These are phyloP conservation scores for Oncorhynchus masou DNA, from an alignment of 2,113 vertebrate species.

Conservation along the genomic window DNA sequence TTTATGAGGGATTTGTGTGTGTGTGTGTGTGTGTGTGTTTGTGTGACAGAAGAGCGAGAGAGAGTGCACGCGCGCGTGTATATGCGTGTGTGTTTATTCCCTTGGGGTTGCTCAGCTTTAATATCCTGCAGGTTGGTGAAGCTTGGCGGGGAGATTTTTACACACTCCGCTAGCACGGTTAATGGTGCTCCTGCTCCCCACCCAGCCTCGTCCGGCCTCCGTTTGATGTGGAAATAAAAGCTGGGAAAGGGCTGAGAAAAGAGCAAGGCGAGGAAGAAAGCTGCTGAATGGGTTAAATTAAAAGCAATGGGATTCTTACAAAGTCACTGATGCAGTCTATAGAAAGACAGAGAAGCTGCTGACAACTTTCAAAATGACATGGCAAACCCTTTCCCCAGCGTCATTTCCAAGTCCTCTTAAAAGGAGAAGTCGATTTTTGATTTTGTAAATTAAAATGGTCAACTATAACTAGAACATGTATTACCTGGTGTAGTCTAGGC, in stretches of 20 bases:
- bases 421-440: not conserved
- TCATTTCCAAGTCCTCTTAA: slow-evolving; percentile 1
- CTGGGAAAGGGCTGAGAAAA: slow-evolving; percentile 52
- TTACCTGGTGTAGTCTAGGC: not conserved
- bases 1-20: not conserved
- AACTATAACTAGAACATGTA: not conserved
- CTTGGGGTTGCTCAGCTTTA: slow-evolving; percentile 69
- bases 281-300: slow-evolving; percentile 75
- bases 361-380: not conserved
- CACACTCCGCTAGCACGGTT: slow-evolving; percentile 78
- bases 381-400: not conserved
- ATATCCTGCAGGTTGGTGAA: slow-evolving; percentile 83
- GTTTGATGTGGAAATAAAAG: slow-evolving; percentile 83
- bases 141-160: slow-evolving; percentile 78
- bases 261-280: slow-evolving; percentile 38
- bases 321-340: slow-evolving; percentile 65
- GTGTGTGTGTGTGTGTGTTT: slow-evolving; percentile 15
- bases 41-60: slow-evolving; percentile 1
- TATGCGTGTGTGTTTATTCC: slow-evolving; percentile 24
- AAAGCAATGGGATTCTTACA: slow-evolving; percentile 64
- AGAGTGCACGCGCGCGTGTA: slow-evolving; percentile 23
- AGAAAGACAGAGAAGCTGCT: slow-evolving; percentile 30
- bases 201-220: slow-evolving; percentile 47
- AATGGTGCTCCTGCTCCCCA: slow-evolving; percentile 70
- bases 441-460: not conserved